phyloP scores from a whole-genome alignment of 2,113 vertebrate genomes.

The Hipposideros armiger region DNA sequence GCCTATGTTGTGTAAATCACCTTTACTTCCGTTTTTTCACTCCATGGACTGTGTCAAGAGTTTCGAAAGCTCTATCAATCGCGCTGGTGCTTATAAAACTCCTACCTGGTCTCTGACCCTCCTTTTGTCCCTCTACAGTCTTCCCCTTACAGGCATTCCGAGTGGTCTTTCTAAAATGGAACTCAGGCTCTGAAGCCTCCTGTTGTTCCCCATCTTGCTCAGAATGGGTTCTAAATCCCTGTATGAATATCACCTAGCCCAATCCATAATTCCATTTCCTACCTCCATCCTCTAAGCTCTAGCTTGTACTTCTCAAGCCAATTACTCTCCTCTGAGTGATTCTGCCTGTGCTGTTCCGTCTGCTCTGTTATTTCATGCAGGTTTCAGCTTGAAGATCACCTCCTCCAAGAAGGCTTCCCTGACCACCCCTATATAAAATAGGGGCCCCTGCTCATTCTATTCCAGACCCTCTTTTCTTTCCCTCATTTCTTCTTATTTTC shows the following conservation, averaged over 20 bases:
- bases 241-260: too few species aligned
- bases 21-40: not conserved
- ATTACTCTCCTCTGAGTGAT: not conserved
- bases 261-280: not conserved
- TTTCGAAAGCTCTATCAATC: not conserved
- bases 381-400: too few species aligned
- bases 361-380: not conserved
- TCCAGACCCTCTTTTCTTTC: not conserved
- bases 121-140: not conserved
- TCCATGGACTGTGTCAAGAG: not conserved
- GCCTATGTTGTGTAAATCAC: not conserved
- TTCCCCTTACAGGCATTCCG: not conserved
- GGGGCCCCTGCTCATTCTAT: not conserved
- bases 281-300: not conserved
- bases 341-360: not conserved
- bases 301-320: not conserved
- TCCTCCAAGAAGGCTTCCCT: not conserved
- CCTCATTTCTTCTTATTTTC: not conserved
- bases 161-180: not conserved
- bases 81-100: not conserved
- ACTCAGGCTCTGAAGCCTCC: not conserved
- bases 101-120: not conserved
- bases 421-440: not conserved
- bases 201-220: not conserved
- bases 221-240: not conserved